Base-by-base conservation (phyloP, 2,113 vertebrate genomes). In the Okapia johnstoni region DNA sequence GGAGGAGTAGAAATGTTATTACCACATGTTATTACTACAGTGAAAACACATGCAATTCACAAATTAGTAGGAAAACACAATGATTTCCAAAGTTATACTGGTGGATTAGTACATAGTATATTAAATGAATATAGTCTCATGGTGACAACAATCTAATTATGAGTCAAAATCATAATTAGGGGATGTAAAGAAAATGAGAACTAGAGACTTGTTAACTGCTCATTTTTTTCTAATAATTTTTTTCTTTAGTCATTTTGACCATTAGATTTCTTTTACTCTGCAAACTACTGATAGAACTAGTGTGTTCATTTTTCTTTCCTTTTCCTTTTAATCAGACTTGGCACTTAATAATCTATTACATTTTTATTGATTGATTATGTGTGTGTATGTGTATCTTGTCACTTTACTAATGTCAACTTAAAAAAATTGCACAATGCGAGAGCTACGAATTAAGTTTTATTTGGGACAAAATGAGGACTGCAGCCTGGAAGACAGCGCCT, bases 181-280 rank as follows among this genome's bases (percentile, higher is more conserved):
- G 98, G 98, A 98, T 98, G 98, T 97, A 97, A 98, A 98, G 98
- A 96, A 55, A 95, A 76, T 98, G 98, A 99, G 87, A 98, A 98
- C 15, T 94, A 81, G 95, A 98, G 98, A 97, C 83, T 96, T 95
- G 52, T 88, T 96, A 63, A 16, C 70, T 94, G 77, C 91, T 61
- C 85, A 81, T 52, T 54, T 57, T 23, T 17, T 94, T 83, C 4
- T 7, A 43, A 23, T 61, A 61, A 54, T 93, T 96, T 28, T 96
- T 94, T 92, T 89, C 50, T 96, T 58, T 25, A 46, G 12, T 85
- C 15, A 54, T 76, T 93, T 94, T 83, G 17, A 46, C 36, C 5
- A 52, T 60, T 84, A 87, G 33, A 40, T 93, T 90, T 89, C 33
- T 93, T 85, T 96, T 46, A 61, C 43, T 90, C 21, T 85, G 23